Base-by-base conservation (phyloP, 2,888 invertebrate genomes). In the Lysandra bellargus region DNA sequence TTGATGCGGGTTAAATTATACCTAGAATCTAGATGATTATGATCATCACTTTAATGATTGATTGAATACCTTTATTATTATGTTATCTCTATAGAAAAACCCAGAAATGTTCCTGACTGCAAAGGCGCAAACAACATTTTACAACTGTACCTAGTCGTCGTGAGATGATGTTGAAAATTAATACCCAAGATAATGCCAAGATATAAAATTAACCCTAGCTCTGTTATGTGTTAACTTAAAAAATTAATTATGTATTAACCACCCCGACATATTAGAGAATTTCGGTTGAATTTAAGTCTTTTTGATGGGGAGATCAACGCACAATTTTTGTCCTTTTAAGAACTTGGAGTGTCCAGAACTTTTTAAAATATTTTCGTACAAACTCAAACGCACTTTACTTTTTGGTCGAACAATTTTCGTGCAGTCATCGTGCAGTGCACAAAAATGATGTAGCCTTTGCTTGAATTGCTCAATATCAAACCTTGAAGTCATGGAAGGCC, bases 401-500 rank as follows among this genome's bases (percentile, higher is more conserved):
- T 57, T 57, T 17, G 61, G 23, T 23, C 14, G 23, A 1, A 23
- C 23, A 7, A 61, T 64, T 64, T 69, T 37, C 37, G 1, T 17
- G 33, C 33, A 33, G 33, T 23, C 23, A 23, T 23, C 4, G 53
- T 69, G 69, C 69, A 17, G 69, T 33, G 33, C 14, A 6, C 33
- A 69, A 14, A 33, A 37, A 5, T 69, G 33, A 33, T 14, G 9
- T 30, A 33, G 9, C 69, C 9, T 30, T 64, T 30, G 64, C 33
- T 17, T 9, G 14, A 0, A 69, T 69, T 69, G 37, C 69, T 69
- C 33, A 69, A 69, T 82, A 83, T 81, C 85, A 61, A 85, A 95
- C 97, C 96, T 96, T 96, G 90, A 96, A 98, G 83, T 96, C 95
- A 85, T 96, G 95, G 91, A 97, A 97, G 61, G 96, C 96, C 81